phyloP scores from a whole-genome alignment of 2,113 vertebrate species.

The Solea senegalensis region DNA sequence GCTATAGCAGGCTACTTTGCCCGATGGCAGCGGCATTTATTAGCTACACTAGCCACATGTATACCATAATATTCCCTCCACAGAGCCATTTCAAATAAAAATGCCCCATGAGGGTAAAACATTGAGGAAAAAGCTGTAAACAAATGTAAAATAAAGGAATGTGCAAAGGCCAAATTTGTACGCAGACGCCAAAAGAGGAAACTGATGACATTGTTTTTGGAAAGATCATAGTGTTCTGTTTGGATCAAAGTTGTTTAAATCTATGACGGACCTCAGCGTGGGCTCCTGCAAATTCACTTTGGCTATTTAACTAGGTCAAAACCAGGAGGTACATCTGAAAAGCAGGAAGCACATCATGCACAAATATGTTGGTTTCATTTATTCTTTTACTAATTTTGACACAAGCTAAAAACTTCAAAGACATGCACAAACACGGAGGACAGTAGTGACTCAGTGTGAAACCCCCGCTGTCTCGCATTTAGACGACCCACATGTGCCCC shows the following conservation, averaged over 20 bases:
- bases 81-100: neutral
- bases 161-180: no score
- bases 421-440: neutral
- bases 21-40: neutral
- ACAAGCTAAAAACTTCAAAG: neutral
- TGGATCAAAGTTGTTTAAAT: no score
- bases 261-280: no score
- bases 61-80: neutral
- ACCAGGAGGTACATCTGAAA: constrained; percentile 9
- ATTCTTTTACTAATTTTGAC: neutral
- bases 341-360: neutral
- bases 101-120: neutral
- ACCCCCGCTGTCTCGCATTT: no score
- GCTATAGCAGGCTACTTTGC: neutral
- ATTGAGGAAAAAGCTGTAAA: no score
- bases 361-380: no score
- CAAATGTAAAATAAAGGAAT: no score
- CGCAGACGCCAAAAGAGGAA: no score
- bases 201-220: no score
- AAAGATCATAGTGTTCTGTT: no score
- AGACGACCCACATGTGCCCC: neutral
- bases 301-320: constrained; percentile 17
- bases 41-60: neutral
- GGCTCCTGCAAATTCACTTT: constrained; percentile 5
- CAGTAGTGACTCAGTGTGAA: no score